These are phyloP conservation scores for Actinemys pallida DNA, from an alignment of 2,113 vertebrate species.

Conservation along the genomic window DNA sequence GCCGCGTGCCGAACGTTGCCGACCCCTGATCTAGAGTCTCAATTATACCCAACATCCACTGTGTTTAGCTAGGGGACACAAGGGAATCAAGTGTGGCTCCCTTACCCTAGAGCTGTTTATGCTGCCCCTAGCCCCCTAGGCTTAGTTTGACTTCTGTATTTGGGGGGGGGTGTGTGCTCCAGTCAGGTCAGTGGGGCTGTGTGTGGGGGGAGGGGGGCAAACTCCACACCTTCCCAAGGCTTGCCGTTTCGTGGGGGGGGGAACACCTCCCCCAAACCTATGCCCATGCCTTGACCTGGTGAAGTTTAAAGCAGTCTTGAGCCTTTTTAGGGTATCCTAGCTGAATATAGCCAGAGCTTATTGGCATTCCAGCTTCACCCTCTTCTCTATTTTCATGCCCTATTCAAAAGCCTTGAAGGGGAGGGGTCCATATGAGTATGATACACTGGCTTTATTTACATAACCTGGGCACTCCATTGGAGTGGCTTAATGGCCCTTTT, in stretches of 20 bases:
- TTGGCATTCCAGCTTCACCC: not conserved
- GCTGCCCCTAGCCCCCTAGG: not conserved
- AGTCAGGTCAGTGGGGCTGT: too few species aligned
- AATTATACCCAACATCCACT: rapidly evolving
- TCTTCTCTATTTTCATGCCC: not conserved
- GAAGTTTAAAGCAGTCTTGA: not conserved
- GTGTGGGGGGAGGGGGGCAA: too few species aligned
- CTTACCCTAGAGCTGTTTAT: not conserved
- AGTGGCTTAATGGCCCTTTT: not conserved
- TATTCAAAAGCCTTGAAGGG: not conserved
- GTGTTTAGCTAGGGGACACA: rapidly evolving
- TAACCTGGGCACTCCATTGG: not conserved
- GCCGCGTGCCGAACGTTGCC: too few species aligned
- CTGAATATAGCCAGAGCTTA: not conserved
- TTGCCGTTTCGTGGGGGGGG: too few species aligned
- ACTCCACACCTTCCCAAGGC: too few species aligned
- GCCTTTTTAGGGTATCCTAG: not conserved
- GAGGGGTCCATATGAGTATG: rapidly evolving
- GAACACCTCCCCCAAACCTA: too few species aligned
- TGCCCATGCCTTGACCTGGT: not conserved
- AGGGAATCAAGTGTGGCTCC: not conserved
- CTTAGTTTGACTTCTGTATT: too few species aligned
- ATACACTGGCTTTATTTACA: not conserved
- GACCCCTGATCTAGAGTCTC: not conserved
- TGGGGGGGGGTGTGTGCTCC: too few species aligned